Evolutionary conservation across 2,113 vertebrate genomes (phyloP), one percentile per base, ranked within the genome.

Genomic region (Carassius gibelio): DNA sequence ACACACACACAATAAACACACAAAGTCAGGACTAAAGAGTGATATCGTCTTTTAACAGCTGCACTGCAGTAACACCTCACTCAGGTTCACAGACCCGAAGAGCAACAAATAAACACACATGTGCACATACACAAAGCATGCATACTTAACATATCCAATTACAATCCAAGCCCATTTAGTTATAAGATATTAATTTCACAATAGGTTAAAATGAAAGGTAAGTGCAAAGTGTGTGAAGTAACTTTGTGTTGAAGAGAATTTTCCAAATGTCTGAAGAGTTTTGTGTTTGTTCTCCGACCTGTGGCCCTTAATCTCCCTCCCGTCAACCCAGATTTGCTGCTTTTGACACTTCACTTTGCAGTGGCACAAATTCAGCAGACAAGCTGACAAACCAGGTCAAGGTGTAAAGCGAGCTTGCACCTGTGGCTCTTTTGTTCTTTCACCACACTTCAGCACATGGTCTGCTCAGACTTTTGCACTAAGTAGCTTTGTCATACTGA

Each of bases 11-110:
- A 82, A 79, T 55, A 86, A 75, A 83, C 50, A 86, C 78, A 77
- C 59, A 75, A 15, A 30, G 48, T 30, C 74, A 68, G 19, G 83
- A 57, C 92, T 86, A 92, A 91, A 0, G 91, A 93, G 90, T 94
- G 94, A 95, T 93, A 88, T 91, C 90, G 91, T 93, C 92, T 93
- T 93, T 90, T 89, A 91, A 89, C 91, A 91, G 91, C 91, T 92
- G 91, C 90, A 85, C 88, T 89, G 89, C 80, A 17, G 36, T 66
- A 52, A 71, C 62, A 50, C 74, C 81, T 76, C 19, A 21, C 38
- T 61, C 81, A 30, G 62, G 42, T 78, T 82, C 68, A 59, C 26
- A 52, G 48, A 23, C 21, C 34, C 36, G 17, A 48, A 72, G 9
- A 36, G 38, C 23, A 23, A 85, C 59, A 83, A 61, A 89, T 34